phyloP scores from a whole-genome alignment of 2,113 vertebrate genomes.

The Plecturocebus donacophilus region DNA sequence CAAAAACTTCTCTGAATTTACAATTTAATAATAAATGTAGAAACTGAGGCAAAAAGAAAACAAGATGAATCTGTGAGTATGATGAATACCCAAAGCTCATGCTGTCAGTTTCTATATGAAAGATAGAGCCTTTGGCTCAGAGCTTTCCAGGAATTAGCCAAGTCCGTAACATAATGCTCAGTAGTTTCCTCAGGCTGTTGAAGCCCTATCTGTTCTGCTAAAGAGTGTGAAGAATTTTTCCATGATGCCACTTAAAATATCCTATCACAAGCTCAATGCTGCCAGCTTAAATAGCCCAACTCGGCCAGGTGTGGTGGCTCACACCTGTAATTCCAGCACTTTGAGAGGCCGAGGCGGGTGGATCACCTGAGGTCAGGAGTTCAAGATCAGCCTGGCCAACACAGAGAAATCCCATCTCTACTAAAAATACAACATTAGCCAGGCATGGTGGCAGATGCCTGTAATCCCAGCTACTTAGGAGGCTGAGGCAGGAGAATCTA shows the following conservation, averaged over 20 bases:
- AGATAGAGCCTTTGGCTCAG: background rate
- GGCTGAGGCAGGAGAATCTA: too few species aligned
- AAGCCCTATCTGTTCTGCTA: background rate
- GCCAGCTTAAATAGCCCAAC: background rate
- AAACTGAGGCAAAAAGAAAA: background rate
- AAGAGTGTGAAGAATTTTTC: background rate
- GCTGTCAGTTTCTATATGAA: background rate
- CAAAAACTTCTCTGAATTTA: background rate
- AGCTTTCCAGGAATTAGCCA: background rate
- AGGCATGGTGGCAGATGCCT: too few species aligned
- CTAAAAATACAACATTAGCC: too few species aligned
- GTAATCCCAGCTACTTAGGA: too few species aligned
- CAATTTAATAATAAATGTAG: conserved; percentile 2
- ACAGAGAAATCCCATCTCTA: too few species aligned
- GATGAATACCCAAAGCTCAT: background rate
- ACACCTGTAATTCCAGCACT: too few species aligned
- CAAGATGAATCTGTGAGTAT: background rate
- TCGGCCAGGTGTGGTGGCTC: background rate
- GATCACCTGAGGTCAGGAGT: too few species aligned
- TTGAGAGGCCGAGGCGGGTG: too few species aligned
- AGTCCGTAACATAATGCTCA: background rate
- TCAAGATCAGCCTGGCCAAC: too few species aligned
- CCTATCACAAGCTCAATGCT: background rate
- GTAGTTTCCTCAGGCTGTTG: background rate
- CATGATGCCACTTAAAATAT: background rate